Evolutionary conservation across 1,140 invertebrate genomes (phyloP).

Genomic region (Diorhabda elongata): DNA sequence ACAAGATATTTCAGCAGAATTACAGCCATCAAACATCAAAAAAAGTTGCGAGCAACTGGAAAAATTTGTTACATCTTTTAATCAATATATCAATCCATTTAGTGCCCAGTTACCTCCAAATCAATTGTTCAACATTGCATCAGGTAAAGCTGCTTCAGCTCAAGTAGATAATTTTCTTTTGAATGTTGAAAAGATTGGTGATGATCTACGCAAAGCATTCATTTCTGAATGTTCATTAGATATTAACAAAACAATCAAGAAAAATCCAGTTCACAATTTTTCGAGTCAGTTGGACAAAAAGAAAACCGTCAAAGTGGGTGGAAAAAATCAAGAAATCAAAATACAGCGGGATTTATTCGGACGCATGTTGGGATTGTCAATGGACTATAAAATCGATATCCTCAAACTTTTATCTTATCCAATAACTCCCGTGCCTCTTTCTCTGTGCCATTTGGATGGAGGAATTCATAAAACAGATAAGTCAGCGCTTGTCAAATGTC

Average conservation of each 20-base stretch:
- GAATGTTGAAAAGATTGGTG: no score
- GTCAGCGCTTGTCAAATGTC: no score
- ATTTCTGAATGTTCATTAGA: not conserved
- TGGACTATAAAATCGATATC: constrained; percentile 20
- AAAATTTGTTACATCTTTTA: constrained; percentile 26
- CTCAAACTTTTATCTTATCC: constrained; percentile 19
- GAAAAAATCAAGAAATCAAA: constrained; percentile 6
- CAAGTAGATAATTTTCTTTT: constrained; percentile 32
- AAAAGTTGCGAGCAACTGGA: constrained; percentile 26
- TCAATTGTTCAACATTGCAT: constrained; percentile 33
- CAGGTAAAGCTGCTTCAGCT: not conserved
- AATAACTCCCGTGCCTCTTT: constrained; percentile 11
- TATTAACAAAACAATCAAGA: no score
- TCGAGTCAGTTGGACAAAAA: no score
- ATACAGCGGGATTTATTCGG: constrained; percentile 23
- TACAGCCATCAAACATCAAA: constrained; percentile 20
- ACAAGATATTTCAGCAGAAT: constrained; percentile 28
- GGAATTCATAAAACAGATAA: no score
- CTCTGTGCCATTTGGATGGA: no score
- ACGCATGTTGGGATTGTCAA: constrained; percentile 28
- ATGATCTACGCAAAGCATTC: not conserved
- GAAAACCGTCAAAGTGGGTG: constrained; percentile 9
- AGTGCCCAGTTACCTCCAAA: constrained; percentile 21
- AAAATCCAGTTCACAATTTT: no score
- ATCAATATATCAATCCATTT: constrained; percentile 30